These are phyloP conservation scores for Melieria crassipennis DNA, from an alignment of 2,888 invertebrate species.

Conservation along the genomic window DNA sequence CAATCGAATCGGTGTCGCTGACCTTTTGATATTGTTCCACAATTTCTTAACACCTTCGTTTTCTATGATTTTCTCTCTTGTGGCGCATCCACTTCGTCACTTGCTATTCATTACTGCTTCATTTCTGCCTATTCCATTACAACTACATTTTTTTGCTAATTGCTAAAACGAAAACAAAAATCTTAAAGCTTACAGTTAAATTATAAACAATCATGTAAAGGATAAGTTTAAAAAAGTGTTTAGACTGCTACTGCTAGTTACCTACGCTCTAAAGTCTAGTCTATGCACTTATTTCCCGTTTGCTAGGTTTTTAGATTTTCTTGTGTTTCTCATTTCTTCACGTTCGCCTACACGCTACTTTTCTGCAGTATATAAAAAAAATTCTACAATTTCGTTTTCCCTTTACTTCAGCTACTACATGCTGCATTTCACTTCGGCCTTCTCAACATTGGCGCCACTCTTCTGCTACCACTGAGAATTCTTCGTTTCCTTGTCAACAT, in stretches of 20 bases:
- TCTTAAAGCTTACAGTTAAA: no score
- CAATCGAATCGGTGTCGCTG: no score
- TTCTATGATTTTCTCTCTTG: no score
- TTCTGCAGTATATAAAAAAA: slow-evolving; percentile 32
- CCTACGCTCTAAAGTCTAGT: slow-evolving; percentile 28
- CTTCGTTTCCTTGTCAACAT: neutral
- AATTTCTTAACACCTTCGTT: no score
- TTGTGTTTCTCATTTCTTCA: slow-evolving; percentile 34
- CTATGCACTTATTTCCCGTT: slow-evolving; percentile 31
- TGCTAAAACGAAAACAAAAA: no score
- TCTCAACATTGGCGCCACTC: neutral
- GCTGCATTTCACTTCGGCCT: neutral
- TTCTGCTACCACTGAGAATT: slow-evolving; percentile 6
- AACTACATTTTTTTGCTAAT: no score
- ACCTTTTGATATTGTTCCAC: no score
- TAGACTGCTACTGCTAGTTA: slow-evolving; percentile 18
- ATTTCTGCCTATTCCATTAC: no score
- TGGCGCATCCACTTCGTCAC: no score
- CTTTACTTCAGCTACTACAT: slow-evolving; percentile 14
- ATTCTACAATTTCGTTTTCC: slow-evolving; percentile 31
- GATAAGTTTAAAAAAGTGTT: no score
- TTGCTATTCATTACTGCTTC: no score
- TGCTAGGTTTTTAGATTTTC: slow-evolving; percentile 23
- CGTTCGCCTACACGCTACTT: slow-evolving; percentile 28
- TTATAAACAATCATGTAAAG: no score